phyloP scores from a whole-genome alignment of 2,888 invertebrate species.

The Choristoneura rosaceana region DNA sequence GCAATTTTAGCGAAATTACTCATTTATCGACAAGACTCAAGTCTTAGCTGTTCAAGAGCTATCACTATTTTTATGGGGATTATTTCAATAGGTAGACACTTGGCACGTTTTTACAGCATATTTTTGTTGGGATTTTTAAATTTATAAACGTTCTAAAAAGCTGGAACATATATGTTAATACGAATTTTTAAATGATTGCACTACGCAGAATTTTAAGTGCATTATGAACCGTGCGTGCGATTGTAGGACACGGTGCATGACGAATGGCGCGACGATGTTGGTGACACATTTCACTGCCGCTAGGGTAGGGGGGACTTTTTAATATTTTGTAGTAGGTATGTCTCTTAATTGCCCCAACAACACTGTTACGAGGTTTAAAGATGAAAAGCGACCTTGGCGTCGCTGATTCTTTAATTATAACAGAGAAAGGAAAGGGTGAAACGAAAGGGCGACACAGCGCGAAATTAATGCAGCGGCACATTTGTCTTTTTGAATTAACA shows the following conservation, averaged over 20 bases:
- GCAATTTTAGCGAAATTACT: too few relatives aligned
- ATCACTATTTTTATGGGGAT: too few relatives aligned
- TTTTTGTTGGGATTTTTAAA: too few relatives aligned
- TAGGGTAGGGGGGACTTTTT: conserved; percentile 70
- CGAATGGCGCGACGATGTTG: conserved; percentile 62
- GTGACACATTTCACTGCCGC: conserved; percentile 58
- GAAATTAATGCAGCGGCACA: conserved; percentile 53
- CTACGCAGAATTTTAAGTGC: conserved; percentile 51
- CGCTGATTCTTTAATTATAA: conserved; percentile 60
- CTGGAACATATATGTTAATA: not conserved
- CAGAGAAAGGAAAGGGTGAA: conserved; percentile 54
- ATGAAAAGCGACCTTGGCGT: conserved; percentile 55
- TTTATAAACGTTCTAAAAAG: not conserved
- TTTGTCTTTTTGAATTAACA: conserved; percentile 41
- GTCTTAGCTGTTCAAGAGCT: too few relatives aligned
- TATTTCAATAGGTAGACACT: too few relatives aligned
- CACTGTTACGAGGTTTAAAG: conserved; percentile 53
- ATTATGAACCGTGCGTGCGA: conserved; percentile 54
- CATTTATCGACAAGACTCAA: too few relatives aligned
- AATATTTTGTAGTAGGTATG: conserved; percentile 72
- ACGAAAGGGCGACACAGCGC: conserved; percentile 42
- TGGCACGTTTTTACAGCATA: too few relatives aligned
- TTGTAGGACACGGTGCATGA: conserved; percentile 59
- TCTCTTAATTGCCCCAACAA: conserved; percentile 71
- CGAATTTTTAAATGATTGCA: not conserved